Conservation (phyloP, 2,797 vertebrate species). For the Chanos chanos region DNA sequence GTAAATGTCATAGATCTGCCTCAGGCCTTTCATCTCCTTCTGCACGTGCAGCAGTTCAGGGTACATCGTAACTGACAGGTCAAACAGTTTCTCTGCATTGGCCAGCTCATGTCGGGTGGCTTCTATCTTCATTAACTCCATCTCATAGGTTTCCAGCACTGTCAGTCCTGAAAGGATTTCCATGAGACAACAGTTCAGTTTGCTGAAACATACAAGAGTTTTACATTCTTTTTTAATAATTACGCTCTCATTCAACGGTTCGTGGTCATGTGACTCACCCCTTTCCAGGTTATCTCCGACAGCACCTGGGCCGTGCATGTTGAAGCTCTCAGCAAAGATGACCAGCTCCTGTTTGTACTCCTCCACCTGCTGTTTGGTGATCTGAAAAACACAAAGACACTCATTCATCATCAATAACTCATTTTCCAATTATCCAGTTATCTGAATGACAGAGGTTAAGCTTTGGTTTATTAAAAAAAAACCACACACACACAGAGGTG, state of each 20-base stretch:
- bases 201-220: background rate
- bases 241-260: no score
- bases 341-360: constrained; percentile 72
- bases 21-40: constrained; percentile 80
- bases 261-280: no score
- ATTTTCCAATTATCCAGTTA: background rate
- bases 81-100: constrained; percentile 86
- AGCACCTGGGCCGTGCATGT: constrained; percentile 80
- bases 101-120: constrained; percentile 71
- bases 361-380: constrained; percentile 71
- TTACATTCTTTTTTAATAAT: no score
- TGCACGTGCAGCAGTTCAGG: constrained; percentile 79
- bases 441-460: background rate
- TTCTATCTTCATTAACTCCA: constrained; percentile 75
- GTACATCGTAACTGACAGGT: constrained; percentile 77
- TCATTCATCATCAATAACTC: background rate
- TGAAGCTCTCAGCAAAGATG: constrained; percentile 79
- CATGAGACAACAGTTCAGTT: background rate
- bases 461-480: no score
- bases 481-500: no score
- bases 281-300: constrained; percentile 86
- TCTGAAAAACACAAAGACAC: constrained; percentile 60
- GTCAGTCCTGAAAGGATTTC: constrained; percentile 67
- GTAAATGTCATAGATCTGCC: constrained; percentile 82
- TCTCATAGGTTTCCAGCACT: constrained; percentile 75